Evolutionary conservation across 2,888 invertebrate species (phyloP), one percentile per base, ranked within the genome.

Genomic region (Epirrita christyi): DNA sequence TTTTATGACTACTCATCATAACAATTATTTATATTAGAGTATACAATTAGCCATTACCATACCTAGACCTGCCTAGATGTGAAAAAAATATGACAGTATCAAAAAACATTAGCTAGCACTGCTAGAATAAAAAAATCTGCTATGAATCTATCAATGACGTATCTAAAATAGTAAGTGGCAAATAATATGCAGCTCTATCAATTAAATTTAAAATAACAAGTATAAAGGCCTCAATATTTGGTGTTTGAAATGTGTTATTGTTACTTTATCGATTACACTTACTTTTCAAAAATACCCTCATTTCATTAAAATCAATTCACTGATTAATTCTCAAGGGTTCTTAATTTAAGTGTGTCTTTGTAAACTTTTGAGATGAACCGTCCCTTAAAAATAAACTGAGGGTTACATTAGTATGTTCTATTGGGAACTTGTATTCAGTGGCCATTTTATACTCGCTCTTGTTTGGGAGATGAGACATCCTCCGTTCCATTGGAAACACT

Each of bases 291-390:
- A 55, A 59, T 63, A 65, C 63, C 67, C 65, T 68, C 70, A 64
- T 63, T 60, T 58, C 57, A 61, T 64, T 60, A 53, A 64, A 60
- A 57, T 55, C 15, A 43, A 44, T 51, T 53, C 21, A 21, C 0
- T 51, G 40, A 65, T 52, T 61, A 59, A 56, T 43, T 58, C 58
- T 45, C 53, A 60, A 63, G 37, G 49, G 48, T 42, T 56, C 36
- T 42, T 38, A 47, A 55, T 36, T 21, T 6, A 50, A 34, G 11
- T 6, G 28, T 55, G 55, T 71, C 70, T 86, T 88, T 90, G 90
- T 89, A 91, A 90, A 91, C 90, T 90, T 92, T 91, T 91, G 91
- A 89, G 88, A 80, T 80, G 66, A 81, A 80, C 78, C 81, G 84
- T 83, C 78, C 83, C 82, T 81, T 82, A 80, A 81, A 88, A 86